phyloP scores from a whole-genome alignment of 2,797 vertebrate species.

The Scleropages formosus region DNA sequence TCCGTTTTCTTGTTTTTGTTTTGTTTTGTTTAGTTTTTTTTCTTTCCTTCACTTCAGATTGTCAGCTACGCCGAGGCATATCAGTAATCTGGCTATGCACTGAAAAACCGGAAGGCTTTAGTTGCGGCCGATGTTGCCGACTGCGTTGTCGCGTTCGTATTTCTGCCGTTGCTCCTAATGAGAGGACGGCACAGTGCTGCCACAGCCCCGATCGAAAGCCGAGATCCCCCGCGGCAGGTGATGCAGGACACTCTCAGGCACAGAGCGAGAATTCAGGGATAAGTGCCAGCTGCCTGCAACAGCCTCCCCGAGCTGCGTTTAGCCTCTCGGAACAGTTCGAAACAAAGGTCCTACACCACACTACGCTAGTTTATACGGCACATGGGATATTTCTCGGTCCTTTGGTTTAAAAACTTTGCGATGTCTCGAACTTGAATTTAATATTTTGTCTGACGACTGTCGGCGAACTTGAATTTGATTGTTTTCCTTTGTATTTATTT shows the following conservation, averaged over 20 bases:
- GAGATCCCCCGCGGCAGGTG: too few species aligned
- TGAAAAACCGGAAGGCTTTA: slow-evolving; percentile 9
- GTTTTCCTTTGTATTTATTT: slow-evolving; percentile 47
- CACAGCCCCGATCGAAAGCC: background rate
- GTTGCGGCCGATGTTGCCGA: background rate
- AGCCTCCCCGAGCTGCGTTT: background rate
- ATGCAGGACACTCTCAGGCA: background rate
- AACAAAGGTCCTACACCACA: slow-evolving; percentile 58
- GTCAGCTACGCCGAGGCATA: background rate
- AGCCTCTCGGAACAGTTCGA: background rate
- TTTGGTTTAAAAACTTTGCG: slow-evolving; percentile 62
- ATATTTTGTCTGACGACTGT: slow-evolving; percentile 61
- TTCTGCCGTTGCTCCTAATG: background rate
- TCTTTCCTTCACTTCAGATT: background rate
- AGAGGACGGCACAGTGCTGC: background rate
- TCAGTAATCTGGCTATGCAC: slow-evolving; percentile 14
- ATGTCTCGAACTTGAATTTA: slow-evolving; percentile 79
- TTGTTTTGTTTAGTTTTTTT: too few species aligned
- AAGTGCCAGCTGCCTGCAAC: background rate
- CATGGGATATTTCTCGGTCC: slow-evolving; percentile 38
- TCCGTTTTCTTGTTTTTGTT: background rate
- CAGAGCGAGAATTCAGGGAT: slow-evolving; percentile 53
- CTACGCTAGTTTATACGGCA: background rate
- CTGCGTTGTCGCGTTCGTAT: background rate
- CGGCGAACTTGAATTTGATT: slow-evolving; percentile 33